These are phyloP conservation scores for Lordiphosa stackelbergi DNA, from an alignment of 1,140 invertebrate genomes.

Conservation along the genomic window DNA sequence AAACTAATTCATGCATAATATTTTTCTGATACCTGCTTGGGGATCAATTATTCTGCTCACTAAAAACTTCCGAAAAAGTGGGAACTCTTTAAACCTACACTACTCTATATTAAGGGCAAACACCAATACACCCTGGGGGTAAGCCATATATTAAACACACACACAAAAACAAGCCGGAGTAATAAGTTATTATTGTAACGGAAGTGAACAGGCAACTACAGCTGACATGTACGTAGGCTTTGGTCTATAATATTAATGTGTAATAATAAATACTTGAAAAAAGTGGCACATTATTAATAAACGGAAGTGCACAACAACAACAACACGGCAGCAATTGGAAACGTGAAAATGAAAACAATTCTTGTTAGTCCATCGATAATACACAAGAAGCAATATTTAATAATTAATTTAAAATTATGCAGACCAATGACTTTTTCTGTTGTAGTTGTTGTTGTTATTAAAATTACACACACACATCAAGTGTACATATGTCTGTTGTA, in stretches of 20 bases:
- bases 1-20: too few species aligned
- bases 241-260: constrained; percentile 17
- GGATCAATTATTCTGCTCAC: too few species aligned
- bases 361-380: constrained; percentile 54
- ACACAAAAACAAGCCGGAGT: constrained; percentile 16
- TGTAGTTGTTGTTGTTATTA: background rate
- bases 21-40: too few species aligned
- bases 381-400: constrained; percentile 44
- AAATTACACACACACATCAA: constrained; percentile 13
- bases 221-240: constrained; percentile 25
- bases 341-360: constrained; percentile 15
- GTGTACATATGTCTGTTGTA: constrained; percentile 5
- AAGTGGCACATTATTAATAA: constrained; percentile 37
- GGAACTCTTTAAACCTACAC: too few species aligned
- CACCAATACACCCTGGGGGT: background rate
- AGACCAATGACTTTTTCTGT: constrained; percentile 42
- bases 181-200: constrained; percentile 40
- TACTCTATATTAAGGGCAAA: background rate
- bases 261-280: constrained; percentile 33
- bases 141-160: too few species aligned
- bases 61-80: too few species aligned
- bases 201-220: constrained; percentile 33
- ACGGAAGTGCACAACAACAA: constrained; percentile 34
- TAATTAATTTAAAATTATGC: constrained; percentile 59
- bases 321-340: constrained; percentile 15